phyloP scores from a whole-genome alignment of 2,797 vertebrate genomes.

The Centroberyx gerrardi region DNA sequence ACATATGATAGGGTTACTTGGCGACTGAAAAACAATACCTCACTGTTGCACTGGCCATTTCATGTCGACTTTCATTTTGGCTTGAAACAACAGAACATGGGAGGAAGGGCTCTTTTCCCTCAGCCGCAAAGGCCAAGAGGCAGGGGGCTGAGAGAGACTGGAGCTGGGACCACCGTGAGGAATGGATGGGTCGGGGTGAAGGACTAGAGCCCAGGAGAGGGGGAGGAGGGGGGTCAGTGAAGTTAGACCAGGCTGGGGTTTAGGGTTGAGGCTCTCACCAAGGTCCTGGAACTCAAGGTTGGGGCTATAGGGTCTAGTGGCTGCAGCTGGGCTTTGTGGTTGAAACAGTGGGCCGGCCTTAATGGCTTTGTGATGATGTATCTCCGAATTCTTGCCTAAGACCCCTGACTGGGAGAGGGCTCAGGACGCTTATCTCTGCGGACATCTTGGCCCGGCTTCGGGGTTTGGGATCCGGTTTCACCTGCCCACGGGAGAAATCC shows the following conservation, averaged over 20 bases:
- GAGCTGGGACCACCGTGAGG: conserved; percentile 16
- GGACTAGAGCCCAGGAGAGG: conserved; percentile 9
- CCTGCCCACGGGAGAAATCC: conserved; percentile 90
- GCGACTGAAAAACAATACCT: conserved; percentile 86
- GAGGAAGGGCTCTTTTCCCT: conserved; percentile 86
- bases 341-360: conserved; percentile 78
- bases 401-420: conserved; percentile 89
- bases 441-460: conserved; percentile 93
- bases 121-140: background rate
- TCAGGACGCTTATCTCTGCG: conserved; percentile 93
- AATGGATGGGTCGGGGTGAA: conserved; percentile 15
- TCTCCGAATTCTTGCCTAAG: conserved; percentile 92
- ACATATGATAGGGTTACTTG: conserved; percentile 83
- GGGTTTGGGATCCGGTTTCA: conserved; percentile 94
- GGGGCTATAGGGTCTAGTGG: conserved; percentile 58
- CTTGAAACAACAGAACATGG: conserved; percentile 88
- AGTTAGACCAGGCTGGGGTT: conserved; percentile 79
- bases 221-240: background rate
- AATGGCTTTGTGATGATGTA: conserved; percentile 96
- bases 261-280: conserved; percentile 73
- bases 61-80: conserved; percentile 90
- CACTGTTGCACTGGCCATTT: conserved; percentile 87
- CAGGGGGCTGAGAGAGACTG: background rate
- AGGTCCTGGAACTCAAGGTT: conserved; percentile 36
- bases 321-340: conserved; percentile 76